Conservation (phyloP, 2,888 invertebrate species). For the Trichacis sp. region DNA sequence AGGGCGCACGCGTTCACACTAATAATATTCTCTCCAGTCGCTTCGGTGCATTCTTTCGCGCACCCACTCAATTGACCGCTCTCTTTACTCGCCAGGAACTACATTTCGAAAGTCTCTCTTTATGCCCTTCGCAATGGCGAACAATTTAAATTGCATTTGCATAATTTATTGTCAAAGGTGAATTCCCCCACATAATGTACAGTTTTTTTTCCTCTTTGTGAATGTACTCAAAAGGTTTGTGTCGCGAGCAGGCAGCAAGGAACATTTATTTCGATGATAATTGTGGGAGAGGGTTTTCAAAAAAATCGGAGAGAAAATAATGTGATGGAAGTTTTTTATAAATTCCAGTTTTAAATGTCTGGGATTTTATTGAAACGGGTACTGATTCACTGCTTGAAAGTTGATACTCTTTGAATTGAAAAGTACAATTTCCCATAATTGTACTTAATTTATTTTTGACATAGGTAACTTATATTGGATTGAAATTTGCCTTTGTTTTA, state of each 20-base stretch:
- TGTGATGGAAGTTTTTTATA: too few relatives aligned
- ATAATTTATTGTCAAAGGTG: slow-evolving; percentile 38
- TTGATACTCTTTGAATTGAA: too few relatives aligned
- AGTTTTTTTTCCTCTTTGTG: slow-evolving; percentile 15
- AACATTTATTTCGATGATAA: slow-evolving; percentile 4
- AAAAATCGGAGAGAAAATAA: too few relatives aligned
- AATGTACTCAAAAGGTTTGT: slow-evolving; percentile 7
- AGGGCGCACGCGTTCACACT: slow-evolving; percentile 28
- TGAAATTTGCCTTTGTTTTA: too few relatives aligned
- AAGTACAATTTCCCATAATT: too few relatives aligned
- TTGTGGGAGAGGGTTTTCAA: too few relatives aligned
- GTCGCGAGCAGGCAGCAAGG: slow-evolving; percentile 21
- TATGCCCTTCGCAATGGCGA: slow-evolving; percentile 18
- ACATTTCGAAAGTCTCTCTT: slow-evolving; percentile 26
- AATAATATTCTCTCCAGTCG: slow-evolving; percentile 6
- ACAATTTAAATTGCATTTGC: slow-evolving; percentile 35
- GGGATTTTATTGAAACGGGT: too few relatives aligned
- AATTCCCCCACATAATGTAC: slow-evolving; percentile 30
- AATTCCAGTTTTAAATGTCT: too few relatives aligned
- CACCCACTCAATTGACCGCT: slow-evolving; percentile 19
- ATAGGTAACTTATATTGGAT: too few relatives aligned
- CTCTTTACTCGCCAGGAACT: slow-evolving; percentile 10
- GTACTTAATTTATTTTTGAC: too few relatives aligned
- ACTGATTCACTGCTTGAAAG: too few relatives aligned
- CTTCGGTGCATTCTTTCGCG: slow-evolving; percentile 16